Percentiles rank a stretch among this genome's conserved stretches.
phyloP scores from a whole-genome alignment of 2,113 vertebrate genomes.

The Pogona vitticeps region DNA sequence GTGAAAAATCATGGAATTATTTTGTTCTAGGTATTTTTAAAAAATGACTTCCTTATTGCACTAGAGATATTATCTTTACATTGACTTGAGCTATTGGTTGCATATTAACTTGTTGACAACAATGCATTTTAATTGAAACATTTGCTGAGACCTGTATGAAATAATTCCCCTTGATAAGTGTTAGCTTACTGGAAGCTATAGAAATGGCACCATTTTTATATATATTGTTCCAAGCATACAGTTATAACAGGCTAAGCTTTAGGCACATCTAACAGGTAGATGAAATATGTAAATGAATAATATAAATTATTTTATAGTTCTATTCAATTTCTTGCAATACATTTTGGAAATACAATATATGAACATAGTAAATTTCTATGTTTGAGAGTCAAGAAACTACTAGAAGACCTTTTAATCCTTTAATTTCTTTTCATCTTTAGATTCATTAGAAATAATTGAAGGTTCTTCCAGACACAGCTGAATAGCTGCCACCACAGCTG shows the following conservation, averaged over 20 bases:
- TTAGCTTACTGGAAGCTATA: neutral
- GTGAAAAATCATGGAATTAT: too few relatives aligned
- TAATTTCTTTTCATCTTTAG: neutral
- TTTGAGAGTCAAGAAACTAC: neutral
- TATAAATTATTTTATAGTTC: neutral
- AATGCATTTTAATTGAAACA: neutral
- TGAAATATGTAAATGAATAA: neutral
- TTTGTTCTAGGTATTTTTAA: too few relatives aligned
- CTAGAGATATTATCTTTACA: neutral
- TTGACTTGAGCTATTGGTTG: slow-evolving; percentile 4
- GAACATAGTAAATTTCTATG: neutral
- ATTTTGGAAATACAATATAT: neutral
- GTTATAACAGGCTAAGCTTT: neutral
- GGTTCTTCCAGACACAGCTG: neutral
- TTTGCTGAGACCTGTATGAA: neutral
- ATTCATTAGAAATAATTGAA: neutral
- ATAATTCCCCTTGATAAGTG: neutral
- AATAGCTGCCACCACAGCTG: neutral
- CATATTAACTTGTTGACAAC: neutral
- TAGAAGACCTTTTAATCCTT: neutral
- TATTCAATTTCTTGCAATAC: neutral
- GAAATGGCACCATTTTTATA: neutral
- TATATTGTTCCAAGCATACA: neutral
- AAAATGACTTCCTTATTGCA: neutral
- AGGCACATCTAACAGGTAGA: too few relatives aligned